These are phyloP conservation scores for Aphis gossypii DNA, from an alignment of 1,140 invertebrate species.

Conservation along the genomic window DNA sequence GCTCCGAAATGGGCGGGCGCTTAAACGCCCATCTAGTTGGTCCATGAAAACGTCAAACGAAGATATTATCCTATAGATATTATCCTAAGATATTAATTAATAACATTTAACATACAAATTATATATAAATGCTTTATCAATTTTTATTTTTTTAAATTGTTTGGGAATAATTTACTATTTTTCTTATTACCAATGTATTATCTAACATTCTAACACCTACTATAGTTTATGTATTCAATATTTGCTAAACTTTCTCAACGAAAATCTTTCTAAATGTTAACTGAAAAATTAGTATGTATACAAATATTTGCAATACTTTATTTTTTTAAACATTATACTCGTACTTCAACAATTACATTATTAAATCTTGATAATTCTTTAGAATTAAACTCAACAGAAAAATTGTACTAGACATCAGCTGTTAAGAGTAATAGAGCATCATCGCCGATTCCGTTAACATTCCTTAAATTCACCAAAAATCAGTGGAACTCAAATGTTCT, in stretches of 20 bases:
- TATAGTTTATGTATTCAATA: too few relatives aligned
- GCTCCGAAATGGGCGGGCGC: conserved; percentile 1
- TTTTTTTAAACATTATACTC: neutral
- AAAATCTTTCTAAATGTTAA: too few relatives aligned
- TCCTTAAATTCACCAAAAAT: conserved; percentile 18
- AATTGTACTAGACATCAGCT: neutral
- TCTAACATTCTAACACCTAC: too few relatives aligned
- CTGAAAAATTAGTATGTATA: too few relatives aligned
- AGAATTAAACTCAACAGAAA: neutral
- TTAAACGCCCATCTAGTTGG: conserved; percentile 33
- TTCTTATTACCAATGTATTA: neutral
- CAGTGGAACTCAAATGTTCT: conserved; percentile 6
- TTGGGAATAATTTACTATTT: neutral
- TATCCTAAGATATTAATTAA: neutral
- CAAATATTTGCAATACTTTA: too few relatives aligned
- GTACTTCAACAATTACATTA: neutral
- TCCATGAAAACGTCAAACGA: conserved; percentile 52
- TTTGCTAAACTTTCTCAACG: neutral
- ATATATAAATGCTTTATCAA: neutral
- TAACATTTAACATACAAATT: conserved; percentile 8
- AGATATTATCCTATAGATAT: conserved; percentile 44
- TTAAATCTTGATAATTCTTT: neutral
- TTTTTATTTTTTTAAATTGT: neutral
- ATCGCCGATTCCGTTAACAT: neutral
- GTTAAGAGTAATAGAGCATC: neutral